phyloP scores from a whole-genome alignment of 2,797 vertebrate genomes.

The Fistularia tabacaria region DNA sequence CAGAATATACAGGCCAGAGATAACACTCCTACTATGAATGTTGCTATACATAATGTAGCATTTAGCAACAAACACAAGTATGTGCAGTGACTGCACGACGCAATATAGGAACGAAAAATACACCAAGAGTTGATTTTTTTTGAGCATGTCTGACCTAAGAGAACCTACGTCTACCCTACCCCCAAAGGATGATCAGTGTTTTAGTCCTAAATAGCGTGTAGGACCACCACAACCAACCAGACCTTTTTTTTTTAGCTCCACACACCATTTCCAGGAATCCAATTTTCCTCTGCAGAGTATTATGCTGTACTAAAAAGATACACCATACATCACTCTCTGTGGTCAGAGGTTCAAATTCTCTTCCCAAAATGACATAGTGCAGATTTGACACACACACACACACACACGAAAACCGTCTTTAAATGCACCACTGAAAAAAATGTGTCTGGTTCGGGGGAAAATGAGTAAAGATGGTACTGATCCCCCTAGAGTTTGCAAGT shows the following conservation, averaged over 20 bases:
- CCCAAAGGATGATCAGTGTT: too few relatives aligned
- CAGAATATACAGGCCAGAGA: conserved; percentile 63
- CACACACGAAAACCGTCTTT: conserved; percentile 24
- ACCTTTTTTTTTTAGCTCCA: conserved; percentile 29
- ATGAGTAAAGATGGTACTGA: neutral
- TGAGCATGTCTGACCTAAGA: too few relatives aligned
- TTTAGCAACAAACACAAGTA: conserved; percentile 57
- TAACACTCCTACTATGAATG: conserved; percentile 42
- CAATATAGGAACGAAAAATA: conserved; percentile 44
- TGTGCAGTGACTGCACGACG: conserved; percentile 50
- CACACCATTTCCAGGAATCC: conserved; percentile 12
- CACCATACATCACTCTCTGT: conserved; percentile 27
- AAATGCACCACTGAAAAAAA: conserved; percentile 45
- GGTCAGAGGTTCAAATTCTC: conserved; percentile 41
- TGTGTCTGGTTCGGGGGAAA: conserved; percentile 22
- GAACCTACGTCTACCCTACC: conserved; percentile 1
- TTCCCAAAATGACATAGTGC: conserved; percentile 49
- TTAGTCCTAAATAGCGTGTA: too few relatives aligned
- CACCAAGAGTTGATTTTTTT: neutral
- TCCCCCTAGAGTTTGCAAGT: neutral
- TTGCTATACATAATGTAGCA: conserved; percentile 65
- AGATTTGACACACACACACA: too few relatives aligned
- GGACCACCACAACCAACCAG: neutral
- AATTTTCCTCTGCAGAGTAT: conserved; percentile 18
- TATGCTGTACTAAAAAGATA: conserved; percentile 33